A percentile compares a stretch with the other conserved stretches of the same genome.
Conservation (phyloP, 2,888 invertebrate species). For the Caenorhabditis zanzibari region DNA sequence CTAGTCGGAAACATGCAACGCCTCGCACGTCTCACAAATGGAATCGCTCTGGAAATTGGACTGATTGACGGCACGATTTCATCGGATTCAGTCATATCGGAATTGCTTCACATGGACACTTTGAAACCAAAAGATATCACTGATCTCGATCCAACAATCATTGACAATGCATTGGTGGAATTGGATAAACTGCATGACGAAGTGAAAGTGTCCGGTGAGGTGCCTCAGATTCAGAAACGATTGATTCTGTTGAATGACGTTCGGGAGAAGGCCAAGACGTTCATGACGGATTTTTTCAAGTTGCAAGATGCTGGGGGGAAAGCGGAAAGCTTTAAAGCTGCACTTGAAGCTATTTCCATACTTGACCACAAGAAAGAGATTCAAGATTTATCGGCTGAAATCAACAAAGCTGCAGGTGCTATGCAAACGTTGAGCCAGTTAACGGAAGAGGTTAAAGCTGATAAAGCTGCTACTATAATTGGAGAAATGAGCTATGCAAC, state of each 20-base stretch:
- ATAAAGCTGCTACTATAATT: not conserved
- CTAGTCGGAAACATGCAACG: not conserved
- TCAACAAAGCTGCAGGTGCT: too few relatives aligned
- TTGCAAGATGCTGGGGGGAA: too few relatives aligned
- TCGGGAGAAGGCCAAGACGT: not conserved
- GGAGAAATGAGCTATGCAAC: not conserved
- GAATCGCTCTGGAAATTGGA: slow-evolving; percentile 6
- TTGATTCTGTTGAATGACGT: not conserved
- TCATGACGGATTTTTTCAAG: too few relatives aligned
- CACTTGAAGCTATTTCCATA: too few relatives aligned
- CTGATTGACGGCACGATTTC: not conserved
- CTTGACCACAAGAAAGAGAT: not conserved
- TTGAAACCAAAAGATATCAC: not conserved
- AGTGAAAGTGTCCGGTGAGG: not conserved
- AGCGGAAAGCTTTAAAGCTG: too few relatives aligned
- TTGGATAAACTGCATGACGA: not conserved
- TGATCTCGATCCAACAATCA: not conserved
- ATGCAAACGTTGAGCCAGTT: too few relatives aligned
- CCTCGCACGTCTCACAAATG: not conserved
- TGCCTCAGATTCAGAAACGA: not conserved
- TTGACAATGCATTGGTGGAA: not conserved
- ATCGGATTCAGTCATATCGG: not conserved
- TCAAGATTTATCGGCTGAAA: not conserved
- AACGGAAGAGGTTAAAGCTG: too few relatives aligned
- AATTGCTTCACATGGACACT: slow-evolving; percentile 11